These are phyloP conservation scores for Oreonectes daqikongensis DNA, from an alignment of 2,797 vertebrate genomes.

Conservation along the genomic window DNA sequence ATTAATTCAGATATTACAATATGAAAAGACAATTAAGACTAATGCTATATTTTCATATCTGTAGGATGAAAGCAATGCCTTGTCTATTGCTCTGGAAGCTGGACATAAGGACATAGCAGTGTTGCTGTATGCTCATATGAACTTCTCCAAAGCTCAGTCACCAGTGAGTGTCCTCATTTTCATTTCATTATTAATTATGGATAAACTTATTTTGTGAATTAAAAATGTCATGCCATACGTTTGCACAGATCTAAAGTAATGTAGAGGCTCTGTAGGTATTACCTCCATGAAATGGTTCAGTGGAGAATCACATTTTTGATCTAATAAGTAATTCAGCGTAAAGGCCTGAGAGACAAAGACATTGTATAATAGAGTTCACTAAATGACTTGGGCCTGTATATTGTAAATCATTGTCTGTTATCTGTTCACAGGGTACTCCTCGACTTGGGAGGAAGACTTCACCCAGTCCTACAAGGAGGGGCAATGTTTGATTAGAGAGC, in stretches of 20 bases:
- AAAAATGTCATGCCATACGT: neutral
- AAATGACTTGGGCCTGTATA: neutral
- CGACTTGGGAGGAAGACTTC: conserved; percentile 91
- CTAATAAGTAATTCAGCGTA: neutral
- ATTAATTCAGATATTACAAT: no score
- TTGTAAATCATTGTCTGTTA: conserved; percentile 17
- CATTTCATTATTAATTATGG: no score
- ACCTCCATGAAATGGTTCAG: no score
- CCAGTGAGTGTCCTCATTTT: conserved; percentile 78
- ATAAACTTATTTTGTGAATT: neutral
- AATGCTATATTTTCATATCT: conserved; percentile 14
- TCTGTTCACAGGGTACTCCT: conserved; percentile 85
- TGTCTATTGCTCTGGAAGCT: conserved; percentile 96
- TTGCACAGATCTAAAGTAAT: neutral
- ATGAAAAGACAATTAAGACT: neutral
- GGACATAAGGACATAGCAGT: conserved; percentile 97
- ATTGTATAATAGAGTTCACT: neutral
- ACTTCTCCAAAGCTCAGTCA: conserved; percentile 95
- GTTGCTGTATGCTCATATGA: conserved; percentile 93
- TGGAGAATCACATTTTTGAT: neutral
- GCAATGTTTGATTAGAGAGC: conserved; percentile 82
- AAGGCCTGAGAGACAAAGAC: neutral
- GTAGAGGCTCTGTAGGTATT: neutral
- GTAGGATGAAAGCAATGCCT: conserved; percentile 93
- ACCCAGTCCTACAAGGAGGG: conserved; percentile 86